Evolutionary conservation across 2,113 vertebrate genomes (phyloP).

Genomic region (Eira barbara): DNA sequence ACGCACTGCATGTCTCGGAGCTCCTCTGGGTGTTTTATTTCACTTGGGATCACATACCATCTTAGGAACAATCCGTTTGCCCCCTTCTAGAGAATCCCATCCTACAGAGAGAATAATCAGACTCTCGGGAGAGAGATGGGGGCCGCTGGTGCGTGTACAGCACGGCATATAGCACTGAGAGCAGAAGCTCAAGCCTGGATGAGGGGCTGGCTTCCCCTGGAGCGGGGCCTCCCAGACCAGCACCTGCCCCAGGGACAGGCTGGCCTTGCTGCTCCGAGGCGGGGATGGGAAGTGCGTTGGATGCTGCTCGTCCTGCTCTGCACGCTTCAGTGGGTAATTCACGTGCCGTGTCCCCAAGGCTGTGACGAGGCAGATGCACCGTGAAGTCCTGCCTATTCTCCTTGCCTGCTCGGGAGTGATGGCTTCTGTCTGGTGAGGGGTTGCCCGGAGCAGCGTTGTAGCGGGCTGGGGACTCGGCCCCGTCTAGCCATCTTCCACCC

Average conservation of each 20-base stretch:
- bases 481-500: slow-evolving; percentile 37
- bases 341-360: background rate
- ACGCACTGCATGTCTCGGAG: background rate
- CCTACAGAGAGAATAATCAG: background rate
- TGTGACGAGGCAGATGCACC: background rate
- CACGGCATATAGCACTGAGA: rapidly evolving
- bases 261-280: background rate
- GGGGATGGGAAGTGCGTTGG: rapidly evolving
- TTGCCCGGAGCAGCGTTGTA: slow-evolving; percentile 22
- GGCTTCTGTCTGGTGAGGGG: slow-evolving; percentile 58
- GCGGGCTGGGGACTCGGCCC: slow-evolving; percentile 17
- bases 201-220: background rate
- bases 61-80: background rate
- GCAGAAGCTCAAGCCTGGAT: background rate
- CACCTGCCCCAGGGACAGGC: background rate
- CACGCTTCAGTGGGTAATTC: background rate
- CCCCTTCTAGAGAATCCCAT: background rate
- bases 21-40: background rate
- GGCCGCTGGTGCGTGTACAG: background rate
- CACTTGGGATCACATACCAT: background rate
- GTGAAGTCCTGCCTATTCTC: slow-evolving; percentile 55
- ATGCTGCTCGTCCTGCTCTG: rapidly evolving
- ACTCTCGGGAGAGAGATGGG: background rate
- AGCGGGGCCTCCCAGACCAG: background rate
- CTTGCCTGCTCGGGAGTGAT: slow-evolving; percentile 16